Evolutionary conservation across 1,140 invertebrate species (phyloP), one percentile per base, ranked within the genome.

Genomic region (Drosophila nikananu): DNA sequence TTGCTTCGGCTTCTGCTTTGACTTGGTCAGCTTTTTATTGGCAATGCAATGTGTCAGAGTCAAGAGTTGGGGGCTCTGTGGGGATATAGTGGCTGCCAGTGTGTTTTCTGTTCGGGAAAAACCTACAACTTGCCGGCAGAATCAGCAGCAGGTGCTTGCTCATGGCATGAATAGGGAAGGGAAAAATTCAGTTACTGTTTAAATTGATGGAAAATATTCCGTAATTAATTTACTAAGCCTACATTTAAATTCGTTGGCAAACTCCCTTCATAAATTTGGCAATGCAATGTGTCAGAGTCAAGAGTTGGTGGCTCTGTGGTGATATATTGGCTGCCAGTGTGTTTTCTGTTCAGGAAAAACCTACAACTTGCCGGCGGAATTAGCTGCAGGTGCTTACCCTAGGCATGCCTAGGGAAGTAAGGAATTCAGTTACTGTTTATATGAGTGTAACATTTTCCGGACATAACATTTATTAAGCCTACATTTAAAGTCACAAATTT

Each of bases 1-100:
- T 19, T 19, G 9, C 19, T 35, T 41, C 25, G 39, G 19, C 23
- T 59, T 51, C 39, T 27, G 32, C 46, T 59, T 78, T 79, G 60
- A 79, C 67, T 71, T 71, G 77, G 76, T 79, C 77, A 79, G 77
- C 75, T 78, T 71, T 78, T 78, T 78, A 71, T 71, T 78, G 76
- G 65, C 75, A 78, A 63, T 70, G 75, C 74, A 78, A 61, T 78
- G 76, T 55, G 54, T 35, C 19, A 54, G 54, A 19, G 67, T 13
- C 1, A 12, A 17, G 12, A 7, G 23, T 23, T 23, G 23, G n/a
- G n/a, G 23, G 23, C 5, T 8, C 2, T n/a, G 7, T 6, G 10
- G n/a, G 10, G 30, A 8, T 0, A n/a, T n/a, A 9, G 23, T 6
- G 12, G 10, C 2, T 17, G 3, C 2, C 15, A 30, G 13, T n/a